Conservation (phyloP, 2,888 invertebrate genomes). For the Lasioglossum morio region DNA sequence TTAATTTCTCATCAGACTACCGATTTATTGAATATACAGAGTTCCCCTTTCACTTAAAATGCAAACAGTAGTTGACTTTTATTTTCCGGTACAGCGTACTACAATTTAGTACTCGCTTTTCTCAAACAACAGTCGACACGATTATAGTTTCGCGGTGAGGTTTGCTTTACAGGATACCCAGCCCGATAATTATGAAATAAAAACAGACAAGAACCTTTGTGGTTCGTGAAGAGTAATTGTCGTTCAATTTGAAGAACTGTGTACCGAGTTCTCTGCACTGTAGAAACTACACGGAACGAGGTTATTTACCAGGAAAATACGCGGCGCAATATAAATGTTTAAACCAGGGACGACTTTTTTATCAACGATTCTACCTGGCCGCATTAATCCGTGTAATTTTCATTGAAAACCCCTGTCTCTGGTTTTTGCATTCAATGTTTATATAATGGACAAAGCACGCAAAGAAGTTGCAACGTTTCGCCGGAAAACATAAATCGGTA, state of each 20-base stretch:
- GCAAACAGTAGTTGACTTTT: slow-evolving; percentile 20
- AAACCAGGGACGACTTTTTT: not conserved
- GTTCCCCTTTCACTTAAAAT: not conserved
- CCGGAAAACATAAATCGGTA: not conserved
- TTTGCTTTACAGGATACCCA: slow-evolving; percentile 19
- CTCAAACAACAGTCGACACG: slow-evolving; percentile 14
- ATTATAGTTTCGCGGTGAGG: slow-evolving; percentile 6
- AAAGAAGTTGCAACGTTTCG: not conserved
- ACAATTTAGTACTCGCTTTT: not conserved
- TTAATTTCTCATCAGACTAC: not conserved
- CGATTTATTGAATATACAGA: not conserved
- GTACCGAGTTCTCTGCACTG: not conserved
- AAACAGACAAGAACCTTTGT: slow-evolving; percentile 8
- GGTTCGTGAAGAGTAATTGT: slow-evolving; percentile 6
- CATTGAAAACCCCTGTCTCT: not conserved
- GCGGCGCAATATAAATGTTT: not conserved
- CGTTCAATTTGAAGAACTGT: slow-evolving; percentile 7
- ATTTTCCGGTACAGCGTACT: slow-evolving; percentile 2
- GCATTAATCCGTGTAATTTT: not conserved
- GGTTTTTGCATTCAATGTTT: not conserved
- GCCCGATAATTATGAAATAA: slow-evolving; percentile 12
- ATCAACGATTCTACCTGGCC: not conserved
- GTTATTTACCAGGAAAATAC: not conserved
- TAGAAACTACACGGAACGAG: not conserved
- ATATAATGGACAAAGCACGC: not conserved